Evolutionary conservation across 1,140 invertebrate genomes (phyloP), one percentile per base, ranked within the genome.

Genomic region (Micrasema minimum): DNA sequence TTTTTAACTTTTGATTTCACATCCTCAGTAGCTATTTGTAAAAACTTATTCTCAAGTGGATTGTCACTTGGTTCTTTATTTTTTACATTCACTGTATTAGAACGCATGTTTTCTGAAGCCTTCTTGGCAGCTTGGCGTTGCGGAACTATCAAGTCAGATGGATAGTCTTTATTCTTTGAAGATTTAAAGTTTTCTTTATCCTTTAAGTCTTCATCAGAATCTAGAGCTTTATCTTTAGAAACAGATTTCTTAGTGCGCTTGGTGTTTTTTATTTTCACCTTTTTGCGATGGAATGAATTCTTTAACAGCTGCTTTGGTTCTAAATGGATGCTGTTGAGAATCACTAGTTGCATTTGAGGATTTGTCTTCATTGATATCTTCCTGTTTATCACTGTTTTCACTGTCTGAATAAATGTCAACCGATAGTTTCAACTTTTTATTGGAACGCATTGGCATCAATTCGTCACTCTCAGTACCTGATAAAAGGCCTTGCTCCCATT

Each of bases 121-220:
- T 96, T 95, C 78, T 95, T 96, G 14, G 94, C 94, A 18, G 94
- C 94, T 81, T 95, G 92, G 59, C 94, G 85, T 79, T 96, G 94
- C 0, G 94, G 94, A n/a, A 96, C 94, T 76, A 96, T 94, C 35
- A 95, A 83, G 77, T 94, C 88, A 38, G 93, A 90, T 18, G 93
- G 89, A 67, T 88, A 86, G 74, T 90, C 89, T 77, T 90, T 90
- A 72, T 85, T 85, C 75, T 88, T 89, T 45, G 82, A 77, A 35
- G 81, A 78, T 75, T 87, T 87, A 38, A 86, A 79, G 74, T 86
- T 87, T 76, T 88, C 87, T 77, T 88, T 90, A 71, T 86, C 82
- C 71, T 82, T 81, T 11, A 69, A 46, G 12, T 62, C 70, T 66
- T 80, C 77, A 51, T 82, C 79, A 22, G 77, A 78, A 22, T 79